Evolutionary conservation across 1,140 invertebrate species (phyloP), one percentile per base, ranked within the genome.

Genomic region (Spodoptera litura): DNA sequence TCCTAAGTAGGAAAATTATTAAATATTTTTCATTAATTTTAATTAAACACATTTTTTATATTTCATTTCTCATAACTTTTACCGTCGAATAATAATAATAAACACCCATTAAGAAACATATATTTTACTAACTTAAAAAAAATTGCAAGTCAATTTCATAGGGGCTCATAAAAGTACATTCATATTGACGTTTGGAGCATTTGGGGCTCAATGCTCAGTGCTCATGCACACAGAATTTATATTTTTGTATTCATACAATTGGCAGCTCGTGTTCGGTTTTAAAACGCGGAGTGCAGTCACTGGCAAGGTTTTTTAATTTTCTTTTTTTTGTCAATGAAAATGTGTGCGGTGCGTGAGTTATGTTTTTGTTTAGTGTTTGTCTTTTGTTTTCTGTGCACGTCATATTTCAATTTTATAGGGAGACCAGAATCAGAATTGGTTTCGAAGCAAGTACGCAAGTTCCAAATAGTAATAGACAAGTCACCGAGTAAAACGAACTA

Each of bases 101-200:
- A 20, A 20, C 20, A 20, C 0, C 20, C 20, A 20, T 20, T 20
- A 20, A 20, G 1, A 20, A 20, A 20, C 0, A 20, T 20, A 20
- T 20, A 20, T 20, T 20, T 20, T 20, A 20, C 20, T 20, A 20
- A 20, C 1, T 0, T 20, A 20, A 20, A 20, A 20, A 55, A 78
- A 79, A 72, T 71, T 71, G 59, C 80, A 80, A 78, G 78, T 78
- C 78, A 79, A 44, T 62, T 62, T 52, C 38, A 51, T 35, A 10
- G 44, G 44, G 53, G 31, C 27, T 25, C 27, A 15, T 58, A 73
- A 38, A 73, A 49, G 58, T 38, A 11, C 71, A 59, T 44, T 49
- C 25, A 44, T 38, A 62, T 62, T 38, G 59, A 38, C 13, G 59
- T 25, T 31, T 13, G 35, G 31, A 56, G 27, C 31, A 31, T 31